Conservation (phyloP, 2,113 vertebrate genomes). For the Bagarius yarrelli region DNA sequence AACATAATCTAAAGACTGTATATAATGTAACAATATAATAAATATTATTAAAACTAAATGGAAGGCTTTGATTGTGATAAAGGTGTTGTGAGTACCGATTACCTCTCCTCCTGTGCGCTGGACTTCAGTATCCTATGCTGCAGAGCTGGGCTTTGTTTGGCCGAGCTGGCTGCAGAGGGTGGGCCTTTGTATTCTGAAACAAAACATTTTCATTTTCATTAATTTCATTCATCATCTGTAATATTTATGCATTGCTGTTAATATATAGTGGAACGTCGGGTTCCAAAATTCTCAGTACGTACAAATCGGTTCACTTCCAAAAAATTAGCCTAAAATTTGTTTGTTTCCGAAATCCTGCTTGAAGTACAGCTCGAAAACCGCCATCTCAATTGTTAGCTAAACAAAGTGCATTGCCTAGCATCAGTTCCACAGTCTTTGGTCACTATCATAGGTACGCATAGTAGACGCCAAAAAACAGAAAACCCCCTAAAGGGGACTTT, state of each 20-base stretch:
- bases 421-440: too few species aligned
- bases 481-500: too few species aligned
- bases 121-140: slow-evolving; percentile 81
- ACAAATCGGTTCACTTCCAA: too few species aligned
- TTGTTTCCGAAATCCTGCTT: too few species aligned
- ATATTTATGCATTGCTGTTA: neutral
- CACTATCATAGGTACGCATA: too few species aligned
- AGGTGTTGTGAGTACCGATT: slow-evolving; percentile 5
- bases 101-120: slow-evolving; percentile 70
- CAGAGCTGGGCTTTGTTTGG: slow-evolving; percentile 86
- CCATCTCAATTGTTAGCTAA: too few species aligned
- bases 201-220: neutral
- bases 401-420: too few species aligned
- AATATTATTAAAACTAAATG: neutral
- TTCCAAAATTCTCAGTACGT: too few species aligned
- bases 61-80: neutral
- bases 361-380: too few species aligned
- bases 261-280: neutral
- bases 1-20: neutral
- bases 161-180: slow-evolving; percentile 88
- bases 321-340: too few species aligned
- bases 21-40: neutral
- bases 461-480: too few species aligned
- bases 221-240: neutral
- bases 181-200: slow-evolving; percentile 82